Conservation (phyloP, 2,888 invertebrate species). For the Anthophora plumipes region DNA sequence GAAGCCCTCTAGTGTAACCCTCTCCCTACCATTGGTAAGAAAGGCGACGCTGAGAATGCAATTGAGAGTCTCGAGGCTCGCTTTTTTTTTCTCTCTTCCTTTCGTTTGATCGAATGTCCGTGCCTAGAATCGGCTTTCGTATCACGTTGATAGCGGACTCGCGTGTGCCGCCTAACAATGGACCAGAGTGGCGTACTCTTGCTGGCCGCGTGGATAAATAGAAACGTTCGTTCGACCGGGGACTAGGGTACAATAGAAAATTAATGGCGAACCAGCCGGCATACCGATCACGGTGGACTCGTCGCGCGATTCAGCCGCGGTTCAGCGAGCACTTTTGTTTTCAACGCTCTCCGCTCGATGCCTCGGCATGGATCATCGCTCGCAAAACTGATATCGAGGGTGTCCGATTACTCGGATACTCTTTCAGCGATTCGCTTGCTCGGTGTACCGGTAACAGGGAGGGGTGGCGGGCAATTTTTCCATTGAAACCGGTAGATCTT, state of each 20-base stretch:
- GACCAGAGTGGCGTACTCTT: background rate
- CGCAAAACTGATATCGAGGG: conserved; percentile 19
- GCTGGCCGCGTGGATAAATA: conserved; percentile 51
- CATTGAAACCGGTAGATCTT: conserved; percentile 18
- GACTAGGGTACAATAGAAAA: conserved; percentile 67
- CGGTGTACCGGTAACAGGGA: background rate
- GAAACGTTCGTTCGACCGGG: conserved; percentile 51
- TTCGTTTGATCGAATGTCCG: conserved; percentile 56
- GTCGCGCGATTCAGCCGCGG: conserved; percentile 35
- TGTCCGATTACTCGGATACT: conserved; percentile 27
- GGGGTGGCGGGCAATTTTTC: background rate
- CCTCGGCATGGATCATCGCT: conserved; percentile 3
- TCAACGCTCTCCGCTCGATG: background rate
- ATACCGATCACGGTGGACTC: conserved; percentile 44
- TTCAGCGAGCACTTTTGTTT: conserved; percentile 39
- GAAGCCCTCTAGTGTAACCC: conserved; percentile 17
- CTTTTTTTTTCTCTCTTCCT: too few relatives aligned
- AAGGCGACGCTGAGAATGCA: conserved; percentile 38
- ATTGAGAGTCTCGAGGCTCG: conserved; percentile 44
- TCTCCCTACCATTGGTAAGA: background rate
- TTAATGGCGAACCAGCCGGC: conserved; percentile 61
- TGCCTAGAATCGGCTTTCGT: conserved; percentile 60
- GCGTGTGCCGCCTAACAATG: conserved; percentile 68
- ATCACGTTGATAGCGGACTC: conserved; percentile 65
- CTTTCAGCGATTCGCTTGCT: conserved; percentile 10